Conservation (phyloP, 1,140 invertebrate genomes). For the Rhopalosiphum maidis region DNA sequence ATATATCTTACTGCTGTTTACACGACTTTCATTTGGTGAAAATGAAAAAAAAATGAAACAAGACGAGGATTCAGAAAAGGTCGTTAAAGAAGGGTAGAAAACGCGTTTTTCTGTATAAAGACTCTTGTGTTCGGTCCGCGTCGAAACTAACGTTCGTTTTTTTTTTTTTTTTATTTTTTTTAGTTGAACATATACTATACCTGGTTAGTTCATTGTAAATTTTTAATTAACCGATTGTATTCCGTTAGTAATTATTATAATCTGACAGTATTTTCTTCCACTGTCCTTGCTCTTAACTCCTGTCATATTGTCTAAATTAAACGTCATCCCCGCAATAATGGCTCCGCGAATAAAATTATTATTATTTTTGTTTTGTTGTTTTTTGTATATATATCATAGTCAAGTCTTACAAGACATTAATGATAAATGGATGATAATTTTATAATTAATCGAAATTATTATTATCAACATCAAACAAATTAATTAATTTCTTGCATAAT, state of each 20-base stretch:
- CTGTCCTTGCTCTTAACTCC: background rate
- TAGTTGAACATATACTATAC: background rate
- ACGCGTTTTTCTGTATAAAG: background rate
- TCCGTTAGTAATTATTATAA: slow-evolving; percentile 22
- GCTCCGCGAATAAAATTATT: background rate
- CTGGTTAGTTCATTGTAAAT: background rate
- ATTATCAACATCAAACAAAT: background rate
- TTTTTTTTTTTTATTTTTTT: background rate
- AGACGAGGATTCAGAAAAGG: slow-evolving; percentile 6
- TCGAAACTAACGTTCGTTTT: background rate
- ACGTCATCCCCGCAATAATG: background rate
- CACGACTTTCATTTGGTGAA: background rate
- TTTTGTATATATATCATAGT: background rate
- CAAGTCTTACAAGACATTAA: background rate
- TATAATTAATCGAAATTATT: background rate
- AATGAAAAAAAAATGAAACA: background rate
- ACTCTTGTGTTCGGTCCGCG: background rate
- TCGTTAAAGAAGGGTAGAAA: background rate
- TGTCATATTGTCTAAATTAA: background rate
- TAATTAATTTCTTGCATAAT: background rate
- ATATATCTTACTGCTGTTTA: background rate
- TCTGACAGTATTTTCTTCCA: background rate
- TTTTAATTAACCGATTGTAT: slow-evolving; percentile 45
- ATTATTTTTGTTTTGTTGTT: background rate
- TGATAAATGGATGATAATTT: background rate